Evolutionary conservation across 2,797 vertebrate genomes (phyloP).

Genomic region (Lagocephalus sceleratus): DNA sequence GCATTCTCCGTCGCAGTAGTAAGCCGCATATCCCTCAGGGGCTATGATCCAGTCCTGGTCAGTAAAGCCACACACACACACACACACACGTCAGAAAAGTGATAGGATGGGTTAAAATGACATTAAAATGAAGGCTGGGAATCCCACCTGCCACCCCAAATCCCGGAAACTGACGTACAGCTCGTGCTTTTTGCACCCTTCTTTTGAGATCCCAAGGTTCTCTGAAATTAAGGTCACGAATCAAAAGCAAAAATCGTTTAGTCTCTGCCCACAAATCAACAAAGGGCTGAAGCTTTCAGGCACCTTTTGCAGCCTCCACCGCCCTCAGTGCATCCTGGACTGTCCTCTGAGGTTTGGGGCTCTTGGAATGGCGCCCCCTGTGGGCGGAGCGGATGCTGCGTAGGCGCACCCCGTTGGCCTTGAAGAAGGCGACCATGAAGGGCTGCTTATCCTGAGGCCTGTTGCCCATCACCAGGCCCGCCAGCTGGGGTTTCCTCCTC

Average conservation of each 20-base stretch:
- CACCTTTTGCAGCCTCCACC: conserved; percentile 82
- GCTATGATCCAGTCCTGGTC: conserved; percentile 98
- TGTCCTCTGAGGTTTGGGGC: conserved; percentile 84
- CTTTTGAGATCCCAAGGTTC: conserved; percentile 84
- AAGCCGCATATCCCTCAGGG: conserved; percentile 94
- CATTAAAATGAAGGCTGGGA: neutral
- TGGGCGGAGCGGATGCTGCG: conserved; percentile 85
- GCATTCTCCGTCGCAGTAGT: conserved; percentile 97
- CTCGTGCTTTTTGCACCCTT: conserved; percentile 96
- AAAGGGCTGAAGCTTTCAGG: neutral
- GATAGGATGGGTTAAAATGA: neutral
- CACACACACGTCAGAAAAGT: neutral
- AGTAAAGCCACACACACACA: neutral
- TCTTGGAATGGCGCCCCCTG: conserved; percentile 85
- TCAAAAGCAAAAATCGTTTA: neutral
- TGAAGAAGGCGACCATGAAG: conserved; percentile 95
- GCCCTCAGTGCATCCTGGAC: conserved; percentile 86
- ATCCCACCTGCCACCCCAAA: conserved; percentile 95
- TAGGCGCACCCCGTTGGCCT: conserved; percentile 88
- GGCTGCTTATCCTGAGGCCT: conserved; percentile 91
- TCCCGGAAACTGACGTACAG: conserved; percentile 98
- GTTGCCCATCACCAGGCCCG: conserved; percentile 81
- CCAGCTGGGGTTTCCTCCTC: conserved; percentile 82
- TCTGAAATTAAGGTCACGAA: conserved; percentile 73
- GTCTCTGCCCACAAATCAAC: neutral